Evolutionary conservation across 35 echinoderm and acorn worm genomes (phyloP).

Genomic region (Apostichopus parvimensis): DNA sequence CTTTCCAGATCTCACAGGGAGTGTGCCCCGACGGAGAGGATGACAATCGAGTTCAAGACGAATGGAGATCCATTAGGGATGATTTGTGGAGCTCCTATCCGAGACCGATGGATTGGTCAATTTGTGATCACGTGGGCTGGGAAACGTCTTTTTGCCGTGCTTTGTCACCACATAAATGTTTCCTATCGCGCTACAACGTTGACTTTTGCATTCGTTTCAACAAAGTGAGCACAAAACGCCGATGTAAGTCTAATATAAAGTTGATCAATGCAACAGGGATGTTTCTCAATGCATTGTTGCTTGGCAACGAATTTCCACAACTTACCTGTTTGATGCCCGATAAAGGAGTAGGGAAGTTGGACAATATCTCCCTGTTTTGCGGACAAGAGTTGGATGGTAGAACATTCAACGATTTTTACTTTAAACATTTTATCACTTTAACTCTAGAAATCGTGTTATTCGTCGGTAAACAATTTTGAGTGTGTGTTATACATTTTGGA

Average conservation of each 20-base stretch:
- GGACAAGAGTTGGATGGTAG: no score
- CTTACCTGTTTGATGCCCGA: no score
- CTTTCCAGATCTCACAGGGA: not conserved
- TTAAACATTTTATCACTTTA: no score
- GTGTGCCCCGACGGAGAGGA: not conserved
- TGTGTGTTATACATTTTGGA: no score
- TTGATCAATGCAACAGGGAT: not conserved
- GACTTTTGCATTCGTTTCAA: not conserved
- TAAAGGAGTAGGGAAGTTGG: no score
- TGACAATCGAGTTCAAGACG: not conserved
- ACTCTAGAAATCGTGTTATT: no score
- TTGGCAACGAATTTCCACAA: not conserved
- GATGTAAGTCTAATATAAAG: not conserved
- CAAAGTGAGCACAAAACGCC: not conserved
- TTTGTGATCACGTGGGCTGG: not conserved
- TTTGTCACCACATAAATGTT: not conserved
- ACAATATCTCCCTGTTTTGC: no score
- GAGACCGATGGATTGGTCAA: not conserved
- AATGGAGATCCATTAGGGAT: not conserved
- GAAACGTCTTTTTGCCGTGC: not conserved
- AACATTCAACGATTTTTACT: no score
- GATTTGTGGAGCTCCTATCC: not conserved
- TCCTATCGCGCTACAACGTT: not conserved
- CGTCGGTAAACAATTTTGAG: no score
- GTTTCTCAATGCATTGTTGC: not conserved